Conservation (phyloP, 1,140 invertebrate genomes). For the Apis mellifera region Amel_HAv3.1 CM009936.2:11616001-11616500, state of each 20-base stretch:
- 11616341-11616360: constrained; percentile 58
- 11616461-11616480: constrained; percentile 32
- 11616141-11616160: constrained; percentile 64
- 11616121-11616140: constrained; percentile 66
- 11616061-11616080: background rate
- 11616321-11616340: background rate
- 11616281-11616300: constrained; percentile 56
- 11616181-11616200: constrained; percentile 64
- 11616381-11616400: constrained; percentile 63
- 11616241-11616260: constrained; percentile 69
- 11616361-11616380: constrained; percentile 63
- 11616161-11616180: constrained; percentile 58
- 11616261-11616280: constrained; percentile 62
- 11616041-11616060: background rate
- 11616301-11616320: constrained; percentile 64
- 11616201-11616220: constrained; percentile 60
- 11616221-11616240: constrained; percentile 60
- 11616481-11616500: background rate
- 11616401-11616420: constrained; percentile 39
- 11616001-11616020: too few species aligned
- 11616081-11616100: constrained; percentile 47
- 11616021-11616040: too few species aligned
- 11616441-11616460: constrained; percentile 31
- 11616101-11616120: constrained; percentile 29
- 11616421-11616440: constrained; percentile 58